Percentiles rank a stretch among this genome's conserved stretches.
These are phyloP conservation scores for Maccullochella peelii DNA, from an alignment of 2,113 vertebrate genomes.

Conservation along the genomic window DNA sequence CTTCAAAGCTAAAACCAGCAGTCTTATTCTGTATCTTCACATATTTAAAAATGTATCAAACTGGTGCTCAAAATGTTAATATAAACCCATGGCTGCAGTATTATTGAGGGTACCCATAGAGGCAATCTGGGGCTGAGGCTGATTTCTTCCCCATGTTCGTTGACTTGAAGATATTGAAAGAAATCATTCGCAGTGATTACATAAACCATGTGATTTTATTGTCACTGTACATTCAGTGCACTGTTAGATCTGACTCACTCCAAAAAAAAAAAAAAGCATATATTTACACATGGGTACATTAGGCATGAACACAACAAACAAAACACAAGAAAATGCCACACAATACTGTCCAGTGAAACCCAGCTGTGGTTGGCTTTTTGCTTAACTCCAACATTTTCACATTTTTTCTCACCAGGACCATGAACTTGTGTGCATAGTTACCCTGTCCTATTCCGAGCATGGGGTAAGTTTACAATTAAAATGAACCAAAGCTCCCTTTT, in stretches of 20 bases:
- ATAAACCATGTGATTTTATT: conserved; percentile 84
- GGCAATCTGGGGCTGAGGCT: not conserved
- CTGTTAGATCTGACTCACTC: conserved; percentile 75
- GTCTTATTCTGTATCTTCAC: not conserved
- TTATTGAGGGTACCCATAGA: not conserved
- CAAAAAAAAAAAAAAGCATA: conserved; percentile 61
- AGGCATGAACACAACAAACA: conserved; percentile 78
- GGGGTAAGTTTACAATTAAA: conserved; percentile 69
- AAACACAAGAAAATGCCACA: conserved; percentile 77
- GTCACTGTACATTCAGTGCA: conserved; percentile 83
- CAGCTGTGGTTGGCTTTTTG: conserved; percentile 45
- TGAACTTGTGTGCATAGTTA: conserved; percentile 58
- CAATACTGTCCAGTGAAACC: conserved; percentile 59
- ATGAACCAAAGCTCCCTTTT: conserved; percentile 69
- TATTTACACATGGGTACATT: conserved; percentile 81
- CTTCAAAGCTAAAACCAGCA: not conserved
- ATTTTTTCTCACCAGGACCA: conserved; percentile 27
- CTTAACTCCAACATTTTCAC: conserved; percentile 36
- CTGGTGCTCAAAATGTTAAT: not conserved
- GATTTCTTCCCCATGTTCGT: not conserved
- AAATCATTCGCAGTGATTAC: conserved; percentile 62
- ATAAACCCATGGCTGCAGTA: not conserved
- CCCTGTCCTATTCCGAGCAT: conserved; percentile 41
- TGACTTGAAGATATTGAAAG: not conserved
- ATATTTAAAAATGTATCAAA: not conserved